These are phyloP conservation scores for Dromius quadrimaculatus DNA, from an alignment of 2,888 invertebrate species.

Conservation along the genomic window DNA sequence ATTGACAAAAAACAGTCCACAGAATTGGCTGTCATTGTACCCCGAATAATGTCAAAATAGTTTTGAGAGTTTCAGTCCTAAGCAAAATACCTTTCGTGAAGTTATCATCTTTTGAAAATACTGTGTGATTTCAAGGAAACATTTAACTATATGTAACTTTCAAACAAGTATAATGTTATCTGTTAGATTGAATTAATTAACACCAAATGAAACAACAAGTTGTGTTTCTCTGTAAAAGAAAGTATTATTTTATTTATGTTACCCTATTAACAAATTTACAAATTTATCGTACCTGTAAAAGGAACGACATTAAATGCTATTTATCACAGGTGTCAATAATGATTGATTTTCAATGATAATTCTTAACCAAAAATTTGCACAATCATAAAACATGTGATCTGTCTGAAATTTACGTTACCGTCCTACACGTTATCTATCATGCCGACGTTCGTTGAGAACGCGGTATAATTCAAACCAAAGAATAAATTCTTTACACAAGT, in stretches of 20 bases:
- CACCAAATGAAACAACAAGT: background rate
- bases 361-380: background rate
- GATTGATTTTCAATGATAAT: background rate
- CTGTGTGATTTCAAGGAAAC: no score
- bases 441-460: background rate
- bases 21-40: no score
- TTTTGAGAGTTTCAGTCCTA: no score
- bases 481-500: background rate
- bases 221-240: background rate
- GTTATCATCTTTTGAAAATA: no score
- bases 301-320: background rate
- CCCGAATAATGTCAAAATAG: no score
- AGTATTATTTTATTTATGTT: background rate
- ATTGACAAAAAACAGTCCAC: no score
- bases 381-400: background rate
- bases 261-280: background rate
- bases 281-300: background rate
- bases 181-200: background rate
- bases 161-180: conserved; percentile 44
- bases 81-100: no score
- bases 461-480: background rate
- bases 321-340: background rate
- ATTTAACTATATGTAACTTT: no score
- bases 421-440: background rate
- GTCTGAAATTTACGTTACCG: background rate